Percentiles rank a stretch among this genome's conserved stretches.
Conservation (phyloP, 2,888 invertebrate species). For the Emmelina monodactyla region DNA sequence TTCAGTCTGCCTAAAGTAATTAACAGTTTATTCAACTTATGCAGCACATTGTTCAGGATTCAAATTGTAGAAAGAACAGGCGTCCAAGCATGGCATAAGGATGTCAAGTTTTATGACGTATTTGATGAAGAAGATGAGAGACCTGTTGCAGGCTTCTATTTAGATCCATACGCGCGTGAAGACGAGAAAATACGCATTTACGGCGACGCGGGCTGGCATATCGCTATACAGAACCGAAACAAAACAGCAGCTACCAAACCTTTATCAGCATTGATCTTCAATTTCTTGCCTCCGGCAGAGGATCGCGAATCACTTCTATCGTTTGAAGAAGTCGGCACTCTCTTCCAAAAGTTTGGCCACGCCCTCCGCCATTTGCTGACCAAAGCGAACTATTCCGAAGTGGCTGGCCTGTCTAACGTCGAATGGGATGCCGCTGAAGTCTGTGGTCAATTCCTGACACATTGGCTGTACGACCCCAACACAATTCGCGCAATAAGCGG, state of each 20-base stretch:
- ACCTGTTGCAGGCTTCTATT: slow-evolving; percentile 83
- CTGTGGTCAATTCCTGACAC: slow-evolving; percentile 81
- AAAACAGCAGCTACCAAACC: slow-evolving; percentile 71
- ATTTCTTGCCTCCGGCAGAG: slow-evolving; percentile 73
- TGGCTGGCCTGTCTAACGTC: slow-evolving; percentile 84
- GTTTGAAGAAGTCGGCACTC: slow-evolving; percentile 75
- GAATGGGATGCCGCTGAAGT: slow-evolving; percentile 95
- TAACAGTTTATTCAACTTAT: slow-evolving; percentile 77
- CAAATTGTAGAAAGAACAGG: slow-evolving; percentile 72
- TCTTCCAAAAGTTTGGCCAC: slow-evolving; percentile 90
- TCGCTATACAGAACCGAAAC: slow-evolving; percentile 79
- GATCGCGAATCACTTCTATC: slow-evolving; percentile 75
- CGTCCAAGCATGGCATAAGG: slow-evolving; percentile 83
- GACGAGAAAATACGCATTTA: slow-evolving; percentile 69
- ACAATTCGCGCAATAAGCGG: slow-evolving; percentile 71
- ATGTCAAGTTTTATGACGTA: slow-evolving; percentile 84
- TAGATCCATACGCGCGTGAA: slow-evolving; percentile 80
- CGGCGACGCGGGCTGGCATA: slow-evolving; percentile 77
- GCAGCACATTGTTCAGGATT: slow-evolving; percentile 80
- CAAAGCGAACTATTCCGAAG: slow-evolving; percentile 80
- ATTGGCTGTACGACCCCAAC: slow-evolving; percentile 77
- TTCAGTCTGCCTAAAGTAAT: slow-evolving; percentile 85
- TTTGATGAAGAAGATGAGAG: slow-evolving; percentile 70
- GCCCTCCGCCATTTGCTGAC: slow-evolving; percentile 87
- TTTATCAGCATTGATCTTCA: slow-evolving; percentile 83